phyloP scores from a whole-genome alignment of 2,113 vertebrate species.

The Ageneiosus marmoratus region DNA sequence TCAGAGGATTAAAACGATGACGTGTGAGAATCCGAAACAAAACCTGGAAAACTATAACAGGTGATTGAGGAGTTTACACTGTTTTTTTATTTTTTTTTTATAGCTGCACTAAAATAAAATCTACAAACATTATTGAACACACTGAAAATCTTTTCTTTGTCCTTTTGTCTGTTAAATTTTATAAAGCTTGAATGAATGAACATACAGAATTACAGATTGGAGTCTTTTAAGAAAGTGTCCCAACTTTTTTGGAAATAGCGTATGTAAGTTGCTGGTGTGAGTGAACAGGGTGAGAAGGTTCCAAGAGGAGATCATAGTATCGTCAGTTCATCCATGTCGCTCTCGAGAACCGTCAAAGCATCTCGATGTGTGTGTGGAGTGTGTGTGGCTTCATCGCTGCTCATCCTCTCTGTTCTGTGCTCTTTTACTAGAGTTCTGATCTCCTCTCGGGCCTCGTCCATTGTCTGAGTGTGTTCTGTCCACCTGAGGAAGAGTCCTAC shows the following conservation, averaged over 20 bases:
- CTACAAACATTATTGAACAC: no score
- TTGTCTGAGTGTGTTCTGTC: slow-evolving; percentile 68
- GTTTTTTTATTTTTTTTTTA: background rate
- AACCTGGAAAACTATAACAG: no score
- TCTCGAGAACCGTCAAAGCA: slow-evolving; percentile 34
- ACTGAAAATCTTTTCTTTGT: no score
- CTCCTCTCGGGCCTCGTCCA: slow-evolving; percentile 76
- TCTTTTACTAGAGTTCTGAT: slow-evolving; percentile 68
- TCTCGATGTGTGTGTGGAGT: slow-evolving; percentile 24
- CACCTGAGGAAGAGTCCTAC: slow-evolving; percentile 83
- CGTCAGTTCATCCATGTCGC: slow-evolving; percentile 52
- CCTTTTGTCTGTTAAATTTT: no score
- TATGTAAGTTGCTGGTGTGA: background rate
- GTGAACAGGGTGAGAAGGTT: background rate
- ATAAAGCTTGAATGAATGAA: no score
- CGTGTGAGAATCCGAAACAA: background rate
- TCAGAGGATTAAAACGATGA: background rate
- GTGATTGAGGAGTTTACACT: background rate
- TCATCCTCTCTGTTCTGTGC: slow-evolving; percentile 50
- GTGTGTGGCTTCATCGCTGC: slow-evolving; percentile 42
- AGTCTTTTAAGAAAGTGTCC: background rate
- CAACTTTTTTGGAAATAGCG: no score
- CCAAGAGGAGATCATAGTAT: slow-evolving; percentile 38
- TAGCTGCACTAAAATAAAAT: no score
- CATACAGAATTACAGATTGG: no score